Percentiles rank a stretch among this genome's conserved stretches.
phyloP scores from a whole-genome alignment of 2,888 invertebrate species.

The Platypus cylindrus region DNA sequence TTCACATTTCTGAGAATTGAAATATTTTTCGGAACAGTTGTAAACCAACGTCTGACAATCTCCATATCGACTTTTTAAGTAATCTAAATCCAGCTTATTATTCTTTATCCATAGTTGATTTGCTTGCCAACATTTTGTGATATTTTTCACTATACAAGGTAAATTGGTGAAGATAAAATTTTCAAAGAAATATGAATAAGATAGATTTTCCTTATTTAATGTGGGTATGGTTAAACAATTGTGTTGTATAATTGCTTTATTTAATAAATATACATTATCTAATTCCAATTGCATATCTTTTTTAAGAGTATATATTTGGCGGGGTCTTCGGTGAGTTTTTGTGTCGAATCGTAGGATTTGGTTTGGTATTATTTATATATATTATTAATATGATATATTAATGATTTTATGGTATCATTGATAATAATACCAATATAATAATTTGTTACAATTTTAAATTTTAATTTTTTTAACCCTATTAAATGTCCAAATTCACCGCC shows the following conservation, averaged over 20 bases:
- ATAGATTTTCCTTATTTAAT: slow-evolving; percentile 13
- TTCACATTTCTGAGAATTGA: slow-evolving; percentile 60
- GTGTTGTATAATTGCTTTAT: background rate
- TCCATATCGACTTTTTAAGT: slow-evolving; percentile 47
- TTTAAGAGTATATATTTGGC: too few relatives aligned
- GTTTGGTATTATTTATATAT: too few relatives aligned
- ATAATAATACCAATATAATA: too few relatives aligned
- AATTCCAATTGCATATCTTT: slow-evolving; percentile 1
- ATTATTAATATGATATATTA: too few relatives aligned
- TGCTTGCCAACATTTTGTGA: slow-evolving; percentile 53
- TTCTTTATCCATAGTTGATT: slow-evolving; percentile 45
- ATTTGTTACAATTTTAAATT: too few relatives aligned
- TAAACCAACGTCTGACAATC: slow-evolving; percentile 62
- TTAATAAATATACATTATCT: background rate
- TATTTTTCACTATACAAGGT: slow-evolving; percentile 56
- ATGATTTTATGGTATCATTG: too few relatives aligned
- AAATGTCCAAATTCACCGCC: too few relatives aligned
- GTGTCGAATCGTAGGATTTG: too few relatives aligned
- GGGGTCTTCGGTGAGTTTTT: too few relatives aligned
- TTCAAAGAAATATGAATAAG: slow-evolving; percentile 48
- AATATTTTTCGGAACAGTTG: slow-evolving; percentile 61
- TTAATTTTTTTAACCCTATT: too few relatives aligned
- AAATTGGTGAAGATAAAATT: slow-evolving; percentile 41
- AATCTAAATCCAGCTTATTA: slow-evolving; percentile 47
- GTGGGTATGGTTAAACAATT: slow-evolving; percentile 11